A percentile compares a stretch with the other conserved stretches of the same genome.
These are phyloP conservation scores for Pantherophis guttatus DNA, from an alignment of 2,113 vertebrate species.

Conservation along the genomic window DNA sequence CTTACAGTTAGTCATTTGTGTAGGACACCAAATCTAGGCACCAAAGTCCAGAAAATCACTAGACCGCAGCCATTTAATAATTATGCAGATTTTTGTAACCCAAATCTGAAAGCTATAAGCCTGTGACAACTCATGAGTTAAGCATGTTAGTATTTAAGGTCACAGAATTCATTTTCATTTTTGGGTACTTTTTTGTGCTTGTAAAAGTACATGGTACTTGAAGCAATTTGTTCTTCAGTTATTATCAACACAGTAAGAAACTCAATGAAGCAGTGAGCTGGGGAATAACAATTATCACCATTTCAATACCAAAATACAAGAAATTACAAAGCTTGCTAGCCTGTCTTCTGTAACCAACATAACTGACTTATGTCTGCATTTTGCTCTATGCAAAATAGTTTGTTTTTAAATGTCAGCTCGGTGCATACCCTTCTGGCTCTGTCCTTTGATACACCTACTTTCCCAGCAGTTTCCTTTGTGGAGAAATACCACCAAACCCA, in stretches of 20 bases:
- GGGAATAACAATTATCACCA: neutral
- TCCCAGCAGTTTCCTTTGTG: neutral
- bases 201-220: neutral
- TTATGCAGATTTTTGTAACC: neutral
- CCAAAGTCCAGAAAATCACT: neutral
- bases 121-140: neutral
- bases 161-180: neutral
- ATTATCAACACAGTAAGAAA: neutral
- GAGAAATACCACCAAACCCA: neutral
- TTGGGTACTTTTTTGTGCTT: neutral
- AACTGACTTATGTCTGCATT: neutral
- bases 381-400: neutral
- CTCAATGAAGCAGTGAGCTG: neutral
- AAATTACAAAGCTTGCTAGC: neutral
- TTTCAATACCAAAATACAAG: neutral
- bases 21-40: neutral
- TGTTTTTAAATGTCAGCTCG: neutral
- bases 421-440: neutral
- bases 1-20: neutral
- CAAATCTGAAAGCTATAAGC: neutral
- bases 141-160: neutral
- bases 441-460: neutral
- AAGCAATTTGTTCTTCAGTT: neutral
- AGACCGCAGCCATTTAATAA: neutral
- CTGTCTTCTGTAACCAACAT: neutral